Base-by-base conservation (phyloP, 2,113 vertebrate genomes). In the Cisticola juncidis region DNA sequence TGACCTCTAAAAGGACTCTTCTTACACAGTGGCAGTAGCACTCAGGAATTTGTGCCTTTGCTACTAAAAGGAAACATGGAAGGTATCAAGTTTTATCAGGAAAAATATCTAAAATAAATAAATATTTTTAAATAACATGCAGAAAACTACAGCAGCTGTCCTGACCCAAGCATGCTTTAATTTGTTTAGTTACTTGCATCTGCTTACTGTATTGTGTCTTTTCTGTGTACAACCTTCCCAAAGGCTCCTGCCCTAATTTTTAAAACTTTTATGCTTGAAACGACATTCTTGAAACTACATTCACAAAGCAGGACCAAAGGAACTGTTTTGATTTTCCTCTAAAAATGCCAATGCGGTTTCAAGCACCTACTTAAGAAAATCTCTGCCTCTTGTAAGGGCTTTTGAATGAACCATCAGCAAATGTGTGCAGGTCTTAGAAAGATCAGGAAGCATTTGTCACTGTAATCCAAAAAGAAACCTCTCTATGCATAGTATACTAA, bases 361-460 rank as follows among this genome's bases (percentile, higher is more conserved):
- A 93, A 94, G 71, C 47, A 90, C 29, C 74, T 92, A 51, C 76
- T 95, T 94, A 81, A 90, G 88, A 81, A 93, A 92, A 90, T 88
- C 76, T 88, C 66, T 82, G 58, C 68, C 47, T 90, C 47, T 77
- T 93, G 45, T 90, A 57, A 90, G 60, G 64, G 51, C 72, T 92
- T 76, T 83, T 83, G 91, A 93, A 90, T 78, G 90, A 94, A 83
- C 79, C 33, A 58, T 72, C 72, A 93, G 72, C 38, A 93, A 84
- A 81, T 16, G 42, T 1, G 2, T 74, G 65, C n/a, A 66, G 50
- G 47, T 91, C 61, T 95, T 87, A 26, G 40, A 81, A 90, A 78
- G 88, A 92, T 81, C 88, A 54, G 51, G 57, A 93, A 68, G 45
- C 48, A 76, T 93, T 96, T 93, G 70, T 89, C 77, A 76, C 35